phyloP scores from a whole-genome alignment of 2,113 vertebrate genomes.

The Galemys pyrenaicus region DNA sequence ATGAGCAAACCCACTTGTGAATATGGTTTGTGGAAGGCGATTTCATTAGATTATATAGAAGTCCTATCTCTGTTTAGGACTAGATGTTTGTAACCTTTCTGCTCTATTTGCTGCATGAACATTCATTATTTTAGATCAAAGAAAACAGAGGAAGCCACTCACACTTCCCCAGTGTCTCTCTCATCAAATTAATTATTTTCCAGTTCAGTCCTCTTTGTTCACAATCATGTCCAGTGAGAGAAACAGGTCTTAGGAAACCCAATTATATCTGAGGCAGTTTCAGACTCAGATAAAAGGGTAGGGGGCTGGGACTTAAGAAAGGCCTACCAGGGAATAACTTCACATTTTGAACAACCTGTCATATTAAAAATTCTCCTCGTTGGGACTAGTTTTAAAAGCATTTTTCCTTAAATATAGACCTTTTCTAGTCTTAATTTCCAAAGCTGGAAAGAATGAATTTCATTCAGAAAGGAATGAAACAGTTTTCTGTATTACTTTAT shows the following conservation, averaged over 20 bases:
- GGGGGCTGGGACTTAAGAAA: constrained; percentile 16
- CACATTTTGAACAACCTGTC: background rate
- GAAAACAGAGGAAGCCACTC: constrained; percentile 59
- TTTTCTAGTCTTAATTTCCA: constrained; percentile 57
- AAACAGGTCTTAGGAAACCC: constrained; percentile 69
- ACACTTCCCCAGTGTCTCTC: constrained; percentile 55
- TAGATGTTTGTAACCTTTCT: constrained; percentile 68
- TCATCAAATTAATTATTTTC: constrained; percentile 77
- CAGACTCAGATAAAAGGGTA: constrained; percentile 65
- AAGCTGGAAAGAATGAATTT: constrained; percentile 58
- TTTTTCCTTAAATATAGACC: constrained; percentile 48
- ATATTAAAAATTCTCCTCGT: constrained; percentile 37
- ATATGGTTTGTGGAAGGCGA: constrained; percentile 12
- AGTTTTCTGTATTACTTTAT: constrained; percentile 54
- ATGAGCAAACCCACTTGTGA: background rate
- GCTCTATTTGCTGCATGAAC: constrained; percentile 75
- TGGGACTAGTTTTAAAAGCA: constrained; percentile 46
- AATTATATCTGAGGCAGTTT: constrained; percentile 59
- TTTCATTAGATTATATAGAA: constrained; percentile 52
- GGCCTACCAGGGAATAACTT: background rate
- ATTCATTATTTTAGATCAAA: constrained; percentile 78
- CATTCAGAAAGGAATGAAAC: constrained; percentile 54
- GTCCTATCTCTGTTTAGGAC: constrained; percentile 48
- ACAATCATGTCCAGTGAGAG: constrained; percentile 58
- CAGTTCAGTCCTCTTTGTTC: constrained; percentile 62